These are phyloP conservation scores for Sinotaia quadrata DNA, from an alignment of 2,888 invertebrate genomes.

Conservation along the genomic window DNA sequence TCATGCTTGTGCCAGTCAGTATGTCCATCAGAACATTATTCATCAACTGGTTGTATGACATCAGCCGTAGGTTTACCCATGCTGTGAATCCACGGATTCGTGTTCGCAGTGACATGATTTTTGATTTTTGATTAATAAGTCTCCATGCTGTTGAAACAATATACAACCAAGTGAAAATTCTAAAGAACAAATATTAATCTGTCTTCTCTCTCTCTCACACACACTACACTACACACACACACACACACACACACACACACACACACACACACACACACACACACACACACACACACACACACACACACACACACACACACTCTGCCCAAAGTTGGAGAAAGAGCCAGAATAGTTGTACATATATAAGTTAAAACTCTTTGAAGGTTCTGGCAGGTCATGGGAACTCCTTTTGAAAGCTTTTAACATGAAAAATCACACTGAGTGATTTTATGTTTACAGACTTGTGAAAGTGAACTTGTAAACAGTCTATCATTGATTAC, in stretches of 20 bases:
- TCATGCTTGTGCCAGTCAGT: conserved; percentile 68
- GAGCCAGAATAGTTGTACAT: too few species aligned
- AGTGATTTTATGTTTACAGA: too few species aligned
- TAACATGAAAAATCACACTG: too few species aligned
- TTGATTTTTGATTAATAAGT: not conserved
- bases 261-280: conserved; percentile 2
- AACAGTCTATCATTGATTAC: too few species aligned
- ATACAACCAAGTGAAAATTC: not conserved
- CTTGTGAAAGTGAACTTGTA: too few species aligned
- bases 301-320: not conserved
- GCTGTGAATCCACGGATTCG: conserved; percentile 69
- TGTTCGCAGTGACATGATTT: conserved; percentile 66
- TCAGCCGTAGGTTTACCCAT: conserved; percentile 70
- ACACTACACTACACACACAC: conserved; percentile 8
- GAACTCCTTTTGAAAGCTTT: too few species aligned
- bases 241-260: conserved; percentile 14
- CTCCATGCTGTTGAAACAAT: not conserved
- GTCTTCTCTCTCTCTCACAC: not conserved
- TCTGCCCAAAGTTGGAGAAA: too few species aligned
- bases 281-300: not conserved
- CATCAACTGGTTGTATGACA: conserved; percentile 64
- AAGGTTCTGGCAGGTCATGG: too few species aligned
- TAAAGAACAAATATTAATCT: not conserved
- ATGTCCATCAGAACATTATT: conserved; percentile 71
- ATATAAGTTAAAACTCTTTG: too few species aligned